Percentiles rank a stretch among this genome's conserved stretches.
These are phyloP conservation scores for Pandion haliaetus DNA, from an alignment of 2,113 vertebrate species.

Conservation along the genomic window DNA sequence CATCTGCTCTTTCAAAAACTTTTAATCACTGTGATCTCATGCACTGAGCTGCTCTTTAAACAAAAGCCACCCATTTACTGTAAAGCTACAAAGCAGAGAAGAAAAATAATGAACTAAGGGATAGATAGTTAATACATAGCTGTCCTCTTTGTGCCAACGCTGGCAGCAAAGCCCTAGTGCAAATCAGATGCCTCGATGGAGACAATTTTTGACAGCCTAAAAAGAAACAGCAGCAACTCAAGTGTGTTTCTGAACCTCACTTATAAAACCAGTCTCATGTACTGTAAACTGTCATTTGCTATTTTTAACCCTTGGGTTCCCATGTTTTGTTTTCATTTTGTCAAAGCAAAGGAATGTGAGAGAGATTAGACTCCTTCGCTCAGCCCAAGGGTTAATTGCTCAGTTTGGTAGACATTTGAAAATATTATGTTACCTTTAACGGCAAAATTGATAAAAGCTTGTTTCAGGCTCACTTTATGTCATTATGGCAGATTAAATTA, in stretches of 20 bases:
- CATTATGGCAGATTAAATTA: slow-evolving; percentile 72
- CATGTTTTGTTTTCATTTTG: not conserved
- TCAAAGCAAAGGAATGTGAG: slow-evolving; percentile 5
- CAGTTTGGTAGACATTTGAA: slow-evolving; percentile 65
- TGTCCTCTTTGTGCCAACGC: not conserved
- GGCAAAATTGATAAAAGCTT: slow-evolving; percentile 65
- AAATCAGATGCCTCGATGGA: not conserved
- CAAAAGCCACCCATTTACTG: not conserved
- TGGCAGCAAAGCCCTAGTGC: not conserved
- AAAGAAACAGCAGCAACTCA: not conserved
- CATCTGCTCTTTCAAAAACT: not conserved
- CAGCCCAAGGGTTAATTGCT: slow-evolving; percentile 61
- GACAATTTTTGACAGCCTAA: not conserved
- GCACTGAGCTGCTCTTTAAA: not conserved
- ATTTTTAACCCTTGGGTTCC: slow-evolving; percentile 43
- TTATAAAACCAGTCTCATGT: not conserved
- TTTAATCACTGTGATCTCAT: not conserved
- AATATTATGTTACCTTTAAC: slow-evolving; percentile 72
- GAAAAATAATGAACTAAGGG: not conserved
- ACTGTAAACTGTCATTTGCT: not conserved
- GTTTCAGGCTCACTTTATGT: slow-evolving; percentile 66
- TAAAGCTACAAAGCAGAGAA: not conserved
- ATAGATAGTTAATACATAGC: not conserved
- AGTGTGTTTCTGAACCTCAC: not conserved
- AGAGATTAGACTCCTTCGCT: slow-evolving; percentile 32